A percentile compares a stretch with the other conserved stretches of the same genome.
These are phyloP conservation scores for Chaunax sp. DNA, from an alignment of 2,797 vertebrate species.

Conservation along the genomic window DNA sequence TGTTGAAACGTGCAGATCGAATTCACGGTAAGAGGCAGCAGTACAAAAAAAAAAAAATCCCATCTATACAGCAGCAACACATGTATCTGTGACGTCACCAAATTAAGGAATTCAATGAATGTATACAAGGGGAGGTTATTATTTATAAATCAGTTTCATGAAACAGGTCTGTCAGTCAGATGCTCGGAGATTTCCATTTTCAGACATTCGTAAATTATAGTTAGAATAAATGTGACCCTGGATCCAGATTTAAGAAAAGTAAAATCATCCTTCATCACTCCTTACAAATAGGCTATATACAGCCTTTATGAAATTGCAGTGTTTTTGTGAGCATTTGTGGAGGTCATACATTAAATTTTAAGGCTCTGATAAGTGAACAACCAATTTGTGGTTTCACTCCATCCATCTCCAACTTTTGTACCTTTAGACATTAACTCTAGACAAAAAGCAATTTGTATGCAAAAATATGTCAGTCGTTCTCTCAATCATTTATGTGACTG, in stretches of 20 bases:
- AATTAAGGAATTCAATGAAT: too few relatives aligned
- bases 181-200: not conserved
- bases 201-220: not conserved
- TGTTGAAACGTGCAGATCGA: constrained; percentile 14
- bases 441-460: too few relatives aligned
- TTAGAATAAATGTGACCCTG: not conserved
- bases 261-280: too few relatives aligned
- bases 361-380: not conserved
- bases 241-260: not conserved
- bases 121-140: too few relatives aligned
- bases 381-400: not conserved
- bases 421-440: too few relatives aligned
- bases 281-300: too few relatives aligned
- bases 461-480: too few relatives aligned
- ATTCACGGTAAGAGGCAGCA: not conserved
- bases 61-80: not conserved
- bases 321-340: not conserved
- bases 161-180: constrained; percentile 11
- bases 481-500: too few relatives aligned
- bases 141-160: not conserved
- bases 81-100: not conserved
- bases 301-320: not conserved
- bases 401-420: not conserved
- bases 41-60: not conserved
- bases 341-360: not conserved